Evolutionary conservation across 2,888 invertebrate species (phyloP).

Genomic region (Tanypteryx hageni): DNA sequence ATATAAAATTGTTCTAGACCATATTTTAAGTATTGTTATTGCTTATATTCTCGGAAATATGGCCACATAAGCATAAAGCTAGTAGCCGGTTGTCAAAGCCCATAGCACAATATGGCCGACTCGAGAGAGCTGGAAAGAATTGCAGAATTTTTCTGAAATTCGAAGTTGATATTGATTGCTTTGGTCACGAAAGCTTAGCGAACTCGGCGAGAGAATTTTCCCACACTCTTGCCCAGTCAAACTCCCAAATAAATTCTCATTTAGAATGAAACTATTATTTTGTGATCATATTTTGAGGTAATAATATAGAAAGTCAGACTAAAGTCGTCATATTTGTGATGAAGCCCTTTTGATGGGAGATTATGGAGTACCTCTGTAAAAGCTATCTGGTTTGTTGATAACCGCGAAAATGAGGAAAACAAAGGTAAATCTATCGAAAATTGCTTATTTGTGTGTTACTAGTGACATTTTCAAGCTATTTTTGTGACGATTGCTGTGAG

Average conservation of each 20-base stretch:
- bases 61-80: slow-evolving; percentile 16
- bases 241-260: background rate
- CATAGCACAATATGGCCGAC: slow-evolving; percentile 57
- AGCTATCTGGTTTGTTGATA: slow-evolving; percentile 28
- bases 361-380: background rate
- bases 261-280: background rate
- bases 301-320: slow-evolving; percentile 9
- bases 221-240: background rate
- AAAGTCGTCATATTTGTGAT: slow-evolving; percentile 10
- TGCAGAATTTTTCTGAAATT: slow-evolving; percentile 60
- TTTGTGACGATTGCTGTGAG: background rate
- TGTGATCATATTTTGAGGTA: background rate
- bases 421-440: slow-evolving; percentile 42
- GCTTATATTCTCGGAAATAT: background rate
- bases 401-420: slow-evolving; percentile 47
- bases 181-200: slow-evolving; percentile 25
- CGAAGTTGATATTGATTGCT: slow-evolving; percentile 61
- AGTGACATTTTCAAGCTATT: background rate
- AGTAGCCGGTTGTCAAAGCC: slow-evolving; percentile 59
- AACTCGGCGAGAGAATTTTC: slow-evolving; percentile 45
- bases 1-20: background rate
- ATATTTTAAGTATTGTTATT: background rate
- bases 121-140: slow-evolving; percentile 50
- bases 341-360: background rate
- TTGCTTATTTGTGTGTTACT: background rate